These are phyloP conservation scores for Beroe forskalii DNA, from an alignment of 37 sponge, comb jelly and placozoan species.

Conservation along the genomic window DNA sequence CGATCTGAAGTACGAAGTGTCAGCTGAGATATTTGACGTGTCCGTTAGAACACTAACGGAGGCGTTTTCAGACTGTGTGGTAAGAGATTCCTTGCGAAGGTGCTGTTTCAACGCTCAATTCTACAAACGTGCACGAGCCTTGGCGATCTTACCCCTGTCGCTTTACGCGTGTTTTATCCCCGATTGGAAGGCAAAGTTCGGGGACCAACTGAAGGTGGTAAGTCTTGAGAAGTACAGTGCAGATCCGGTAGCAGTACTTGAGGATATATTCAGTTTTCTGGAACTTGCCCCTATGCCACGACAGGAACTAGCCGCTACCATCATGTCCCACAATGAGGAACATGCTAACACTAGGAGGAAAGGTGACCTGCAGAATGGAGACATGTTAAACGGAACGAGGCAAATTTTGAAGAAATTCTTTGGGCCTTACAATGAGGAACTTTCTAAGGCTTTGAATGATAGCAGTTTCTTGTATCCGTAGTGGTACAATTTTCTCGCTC, in stretches of 20 bases:
- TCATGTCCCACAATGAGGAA: no score
- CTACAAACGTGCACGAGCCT: neutral
- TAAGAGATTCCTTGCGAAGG: neutral
- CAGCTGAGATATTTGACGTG: neutral
- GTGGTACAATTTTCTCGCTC: no score
- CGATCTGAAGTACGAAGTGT: neutral
- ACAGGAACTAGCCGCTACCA: no score
- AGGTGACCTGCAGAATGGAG: no score
- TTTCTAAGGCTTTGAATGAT: no score
- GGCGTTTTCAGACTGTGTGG: neutral
- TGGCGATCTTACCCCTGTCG: neutral
- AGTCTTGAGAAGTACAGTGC: conserved; percentile 17
- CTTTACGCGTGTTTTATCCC: conserved; percentile 15
- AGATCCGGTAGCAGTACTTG: neutral
- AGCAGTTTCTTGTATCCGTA: no score
- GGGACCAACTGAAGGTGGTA: neutral
- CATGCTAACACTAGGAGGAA: no score
- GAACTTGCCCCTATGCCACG: no score
- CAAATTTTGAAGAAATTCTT: no score
- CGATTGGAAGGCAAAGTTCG: neutral
- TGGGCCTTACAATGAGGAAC: no score
- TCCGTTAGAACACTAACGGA: neutral
- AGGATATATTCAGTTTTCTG: neutral
- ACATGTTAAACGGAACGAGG: no score
- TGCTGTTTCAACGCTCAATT: no score